phyloP scores from a whole-genome alignment of 2,113 vertebrate genomes.

The Oxygymnocypris stewartii region DNA sequence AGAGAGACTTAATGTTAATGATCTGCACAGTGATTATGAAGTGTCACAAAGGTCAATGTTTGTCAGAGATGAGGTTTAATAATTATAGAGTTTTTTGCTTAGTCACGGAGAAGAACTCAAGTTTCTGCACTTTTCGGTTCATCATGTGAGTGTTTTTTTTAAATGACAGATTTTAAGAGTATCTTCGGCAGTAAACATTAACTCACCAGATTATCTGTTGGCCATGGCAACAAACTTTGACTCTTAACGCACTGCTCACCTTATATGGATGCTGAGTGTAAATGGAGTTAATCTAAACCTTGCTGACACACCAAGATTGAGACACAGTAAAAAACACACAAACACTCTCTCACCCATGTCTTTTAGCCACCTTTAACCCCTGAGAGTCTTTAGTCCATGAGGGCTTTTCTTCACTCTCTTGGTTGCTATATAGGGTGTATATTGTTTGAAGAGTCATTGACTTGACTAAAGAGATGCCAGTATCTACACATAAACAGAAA shows the following conservation, averaged over 20 bases:
- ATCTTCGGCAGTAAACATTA: slow-evolving; percentile 9
- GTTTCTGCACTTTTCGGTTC: slow-evolving; percentile 16
- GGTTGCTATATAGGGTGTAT: slow-evolving; percentile 31
- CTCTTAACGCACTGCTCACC: background rate
- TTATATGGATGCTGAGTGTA: background rate
- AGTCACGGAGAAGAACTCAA: slow-evolving; percentile 12
- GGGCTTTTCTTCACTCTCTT: slow-evolving; percentile 45
- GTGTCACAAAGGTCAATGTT: slow-evolving; percentile 24
- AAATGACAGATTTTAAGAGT: background rate
- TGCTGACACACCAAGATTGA: background rate
- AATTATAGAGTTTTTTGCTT: slow-evolving; percentile 33
- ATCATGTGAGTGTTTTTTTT: slow-evolving; percentile 5
- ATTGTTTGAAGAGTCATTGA: slow-evolving; percentile 27
- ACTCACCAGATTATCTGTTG: slow-evolving; percentile 4
- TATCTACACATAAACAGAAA: background rate
- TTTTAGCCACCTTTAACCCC: background rate
- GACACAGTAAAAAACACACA: background rate
- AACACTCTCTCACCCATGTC: background rate
- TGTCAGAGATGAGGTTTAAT: slow-evolving; percentile 34
- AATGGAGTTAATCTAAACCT: slow-evolving; percentile 29
- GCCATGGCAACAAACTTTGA: slow-evolving; percentile 9
- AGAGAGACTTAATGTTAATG: slow-evolving; percentile 30
- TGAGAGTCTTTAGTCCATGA: background rate
- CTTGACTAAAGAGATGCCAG: background rate
- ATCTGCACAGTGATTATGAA: background rate